Conservation (phyloP, 2,888 invertebrate species). For the Drosophila vallismaia region DNA sequence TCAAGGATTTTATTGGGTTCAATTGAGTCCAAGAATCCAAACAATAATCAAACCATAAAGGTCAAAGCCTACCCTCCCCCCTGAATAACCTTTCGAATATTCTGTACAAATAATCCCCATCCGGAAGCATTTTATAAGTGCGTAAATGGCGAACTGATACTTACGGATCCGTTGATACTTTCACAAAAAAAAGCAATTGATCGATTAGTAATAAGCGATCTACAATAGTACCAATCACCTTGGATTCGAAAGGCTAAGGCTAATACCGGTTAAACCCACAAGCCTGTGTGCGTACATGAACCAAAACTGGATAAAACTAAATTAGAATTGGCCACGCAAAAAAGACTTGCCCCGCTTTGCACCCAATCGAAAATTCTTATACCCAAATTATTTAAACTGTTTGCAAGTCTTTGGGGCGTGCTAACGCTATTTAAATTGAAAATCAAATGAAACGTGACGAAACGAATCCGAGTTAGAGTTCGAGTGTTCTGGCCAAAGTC, state of each 20-base stretch:
- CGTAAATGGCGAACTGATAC: conserved; percentile 41
- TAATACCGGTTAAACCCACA: conserved; percentile 50
- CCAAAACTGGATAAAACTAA: conserved; percentile 32
- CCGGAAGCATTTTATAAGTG: conserved; percentile 54
- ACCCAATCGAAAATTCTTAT: conserved; percentile 28
- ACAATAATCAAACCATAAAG: not conserved
- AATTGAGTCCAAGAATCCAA: not conserved
- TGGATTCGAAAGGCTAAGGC: conserved; percentile 56
- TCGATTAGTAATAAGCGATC: conserved; percentile 35
- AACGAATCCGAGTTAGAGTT: conserved; percentile 37
- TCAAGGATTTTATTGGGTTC: conserved; percentile 1
- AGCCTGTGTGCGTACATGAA: not conserved
- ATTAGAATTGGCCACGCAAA: conserved; percentile 34
- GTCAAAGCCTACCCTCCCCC: not conserved
- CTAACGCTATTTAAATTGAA: conserved; percentile 40
- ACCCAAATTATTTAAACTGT: conserved; percentile 34
- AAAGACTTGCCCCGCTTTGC: conserved; percentile 20
- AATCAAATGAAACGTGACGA: conserved; percentile 46
- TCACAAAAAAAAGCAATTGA: conserved; percentile 45
- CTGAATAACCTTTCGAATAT: conserved; percentile 1
- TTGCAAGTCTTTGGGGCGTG: conserved; percentile 21
- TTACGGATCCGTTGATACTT: conserved; percentile 56
- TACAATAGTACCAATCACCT: conserved; percentile 52
- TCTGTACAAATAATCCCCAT: conserved; percentile 10
- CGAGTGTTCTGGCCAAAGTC: conserved; percentile 71